These are phyloP conservation scores for Sitophilus oryzae DNA, from an alignment of 1,140 invertebrate species.

Conservation along the genomic window DNA sequence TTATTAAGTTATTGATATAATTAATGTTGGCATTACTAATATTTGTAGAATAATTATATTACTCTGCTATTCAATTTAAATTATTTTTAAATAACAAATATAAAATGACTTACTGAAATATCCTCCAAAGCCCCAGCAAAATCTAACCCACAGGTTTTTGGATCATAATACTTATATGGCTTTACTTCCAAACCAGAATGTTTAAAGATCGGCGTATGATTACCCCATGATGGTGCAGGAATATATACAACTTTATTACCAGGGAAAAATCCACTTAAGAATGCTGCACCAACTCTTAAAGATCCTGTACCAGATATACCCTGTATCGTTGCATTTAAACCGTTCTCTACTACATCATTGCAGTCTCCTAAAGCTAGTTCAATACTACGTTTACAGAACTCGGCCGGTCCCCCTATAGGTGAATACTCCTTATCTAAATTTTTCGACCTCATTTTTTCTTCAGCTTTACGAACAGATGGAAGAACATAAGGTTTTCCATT, in stretches of 20 bases:
- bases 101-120: constrained; percentile 66
- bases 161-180: constrained; percentile 93
- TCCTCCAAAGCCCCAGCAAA: constrained; percentile 87
- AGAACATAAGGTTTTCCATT: constrained; percentile 95
- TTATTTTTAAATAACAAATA: background rate
- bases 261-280: constrained; percentile 80
- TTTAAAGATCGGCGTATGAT: constrained; percentile 93
- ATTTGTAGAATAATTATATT: too few species aligned
- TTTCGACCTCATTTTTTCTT: constrained; percentile 46
- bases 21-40: too few species aligned
- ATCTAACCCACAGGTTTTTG: constrained; percentile 93
- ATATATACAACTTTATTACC: constrained; percentile 85
- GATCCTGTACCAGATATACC: constrained; percentile 96
- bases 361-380: constrained; percentile 85
- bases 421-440: constrained; percentile 94
- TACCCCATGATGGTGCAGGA: constrained; percentile 96
- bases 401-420: constrained; percentile 78
- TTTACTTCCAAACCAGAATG: constrained; percentile 82
- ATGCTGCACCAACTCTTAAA: constrained; percentile 85
- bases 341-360: constrained; percentile 65
- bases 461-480: constrained; percentile 81
- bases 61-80: too few species aligned
- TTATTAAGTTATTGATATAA: too few species aligned
- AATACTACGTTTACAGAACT: constrained; percentile 77
- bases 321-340: constrained; percentile 61